Conservation (phyloP, 2,113 vertebrate species). For the Natator depressus region DNA sequence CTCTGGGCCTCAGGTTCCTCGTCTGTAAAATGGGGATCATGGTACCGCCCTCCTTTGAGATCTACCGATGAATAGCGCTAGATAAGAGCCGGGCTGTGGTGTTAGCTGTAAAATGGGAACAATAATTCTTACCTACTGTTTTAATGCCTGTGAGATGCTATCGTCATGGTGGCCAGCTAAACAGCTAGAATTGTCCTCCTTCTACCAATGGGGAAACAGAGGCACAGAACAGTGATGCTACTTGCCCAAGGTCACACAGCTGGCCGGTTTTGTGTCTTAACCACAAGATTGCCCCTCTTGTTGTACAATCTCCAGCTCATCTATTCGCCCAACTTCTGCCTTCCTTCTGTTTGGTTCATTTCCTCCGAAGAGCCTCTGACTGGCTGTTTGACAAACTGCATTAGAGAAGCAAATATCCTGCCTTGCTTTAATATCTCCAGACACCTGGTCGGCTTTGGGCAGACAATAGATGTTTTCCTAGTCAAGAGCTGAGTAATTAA, state of each 20-base stretch:
- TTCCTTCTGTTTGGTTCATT: background rate
- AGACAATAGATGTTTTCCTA: background rate
- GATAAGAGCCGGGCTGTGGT: too few species aligned
- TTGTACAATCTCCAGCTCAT: background rate
- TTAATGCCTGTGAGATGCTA: background rate
- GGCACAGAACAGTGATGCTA: background rate
- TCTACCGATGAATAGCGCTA: too few species aligned
- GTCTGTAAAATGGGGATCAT: background rate
- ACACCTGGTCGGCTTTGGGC: background rate
- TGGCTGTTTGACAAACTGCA: background rate
- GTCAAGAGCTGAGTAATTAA: fast-evolving
- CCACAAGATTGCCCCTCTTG: background rate
- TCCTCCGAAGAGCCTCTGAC: background rate
- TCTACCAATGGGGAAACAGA: background rate
- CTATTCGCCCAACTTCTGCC: background rate
- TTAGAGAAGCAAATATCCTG: background rate
- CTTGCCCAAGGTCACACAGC: background rate
- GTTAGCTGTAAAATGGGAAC: background rate
- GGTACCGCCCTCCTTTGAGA: background rate
- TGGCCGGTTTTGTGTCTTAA: background rate
- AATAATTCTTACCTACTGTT: background rate
- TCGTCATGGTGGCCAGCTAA: background rate
- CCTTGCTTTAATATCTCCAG: too few species aligned
- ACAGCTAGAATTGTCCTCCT: background rate
- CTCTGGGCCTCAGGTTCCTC: background rate